phyloP scores from a whole-genome alignment of 2,888 invertebrate species.

The Andrena praecox region DNA sequence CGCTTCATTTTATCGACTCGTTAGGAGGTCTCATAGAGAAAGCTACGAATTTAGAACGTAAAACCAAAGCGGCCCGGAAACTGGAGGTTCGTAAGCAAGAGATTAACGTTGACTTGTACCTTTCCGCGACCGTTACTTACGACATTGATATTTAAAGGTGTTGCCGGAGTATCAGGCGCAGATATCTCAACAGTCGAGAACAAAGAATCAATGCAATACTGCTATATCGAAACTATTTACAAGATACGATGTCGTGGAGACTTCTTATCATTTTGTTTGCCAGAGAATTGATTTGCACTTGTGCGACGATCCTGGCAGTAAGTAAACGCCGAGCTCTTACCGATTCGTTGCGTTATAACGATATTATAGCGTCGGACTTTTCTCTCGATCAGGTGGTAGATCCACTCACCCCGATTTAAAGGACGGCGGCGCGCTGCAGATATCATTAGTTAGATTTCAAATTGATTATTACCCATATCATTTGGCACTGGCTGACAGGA shows the following conservation, averaged over 20 bases:
- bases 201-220: constrained; percentile 82
- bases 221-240: constrained; percentile 90
- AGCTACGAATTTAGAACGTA: constrained; percentile 92
- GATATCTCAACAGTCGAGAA: constrained; percentile 87
- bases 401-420: constrained; percentile 93
- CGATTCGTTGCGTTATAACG: background rate
- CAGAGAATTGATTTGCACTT: constrained; percentile 98
- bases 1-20: constrained; percentile 95
- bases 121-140: background rate
- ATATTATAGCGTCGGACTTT: constrained; percentile 23
- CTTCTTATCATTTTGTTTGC: constrained; percentile 97
- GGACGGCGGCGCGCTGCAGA: constrained; percentile 97
- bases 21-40: constrained; percentile 92
- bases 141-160: constrained; percentile 83
- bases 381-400: constrained; percentile 88
- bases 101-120: constrained; percentile 6
- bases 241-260: constrained; percentile 97
- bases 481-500: constrained; percentile 93
- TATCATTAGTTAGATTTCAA: constrained; percentile 94
- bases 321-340: constrained; percentile 68
- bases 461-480: constrained; percentile 99
- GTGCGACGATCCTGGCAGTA: constrained; percentile 97
- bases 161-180: constrained; percentile 92
- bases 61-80: constrained; percentile 94
- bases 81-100: constrained; percentile 87